Evolutionary conservation across 2,888 invertebrate genomes (phyloP).

Genomic region (Julus scanicus): DNA sequence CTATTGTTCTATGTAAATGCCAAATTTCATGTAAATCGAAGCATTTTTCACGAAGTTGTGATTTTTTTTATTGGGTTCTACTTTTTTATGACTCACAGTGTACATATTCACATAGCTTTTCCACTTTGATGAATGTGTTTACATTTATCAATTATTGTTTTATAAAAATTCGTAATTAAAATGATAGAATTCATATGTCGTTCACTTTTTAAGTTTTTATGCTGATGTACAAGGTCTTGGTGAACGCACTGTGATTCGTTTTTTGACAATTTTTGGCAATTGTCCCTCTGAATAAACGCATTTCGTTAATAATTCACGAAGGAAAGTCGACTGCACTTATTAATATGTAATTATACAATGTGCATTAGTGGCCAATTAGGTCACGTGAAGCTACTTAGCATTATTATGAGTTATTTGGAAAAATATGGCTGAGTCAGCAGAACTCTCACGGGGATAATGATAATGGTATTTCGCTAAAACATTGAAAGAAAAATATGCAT

Average conservation of each 20-base stretch:
- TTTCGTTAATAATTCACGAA: constrained; percentile 36
- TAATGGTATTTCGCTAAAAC: neutral
- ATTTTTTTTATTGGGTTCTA: no score
- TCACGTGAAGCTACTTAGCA: constrained; percentile 31
- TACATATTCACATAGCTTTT: no score
- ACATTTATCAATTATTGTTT: no score
- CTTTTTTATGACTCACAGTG: no score
- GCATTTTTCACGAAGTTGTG: no score
- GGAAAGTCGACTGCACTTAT: constrained; percentile 36
- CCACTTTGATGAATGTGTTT: no score
- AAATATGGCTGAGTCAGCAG: constrained; percentile 32
- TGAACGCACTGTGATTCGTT: constrained; percentile 5
- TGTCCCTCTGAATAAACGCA: constrained; percentile 1
- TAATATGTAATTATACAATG: constrained; percentile 28
- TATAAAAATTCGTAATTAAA: no score
- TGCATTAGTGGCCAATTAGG: constrained; percentile 35
- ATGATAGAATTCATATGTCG: no score
- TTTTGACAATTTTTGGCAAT: constrained; percentile 36
- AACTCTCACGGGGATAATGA: constrained; percentile 8
- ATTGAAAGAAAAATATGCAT: neutral
- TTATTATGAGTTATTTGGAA: constrained; percentile 4
- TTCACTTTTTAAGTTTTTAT: neutral
- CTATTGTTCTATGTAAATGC: no score
- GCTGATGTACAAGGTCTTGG: neutral
- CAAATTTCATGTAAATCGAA: no score